Evolutionary conservation across 2,888 invertebrate genomes (phyloP).

Genomic region (Drosophila stalkeri): DNA sequence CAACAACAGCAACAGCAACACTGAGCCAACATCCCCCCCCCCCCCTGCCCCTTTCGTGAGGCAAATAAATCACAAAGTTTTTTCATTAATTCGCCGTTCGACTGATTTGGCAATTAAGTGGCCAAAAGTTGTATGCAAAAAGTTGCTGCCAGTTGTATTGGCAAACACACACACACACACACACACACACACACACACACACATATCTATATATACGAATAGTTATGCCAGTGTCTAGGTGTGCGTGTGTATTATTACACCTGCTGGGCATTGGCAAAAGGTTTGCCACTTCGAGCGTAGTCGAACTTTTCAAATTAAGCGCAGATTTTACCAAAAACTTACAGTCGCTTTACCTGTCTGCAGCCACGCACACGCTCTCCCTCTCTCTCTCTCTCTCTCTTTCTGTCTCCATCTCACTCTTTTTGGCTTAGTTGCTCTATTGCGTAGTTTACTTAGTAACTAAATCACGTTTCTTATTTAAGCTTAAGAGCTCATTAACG

Average conservation of each 20-base stretch:
- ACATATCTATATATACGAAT: neutral
- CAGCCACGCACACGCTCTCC: neutral
- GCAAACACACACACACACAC: slow-evolving; percentile 1
- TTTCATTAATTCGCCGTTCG: slow-evolving; percentile 72
- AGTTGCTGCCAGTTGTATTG: slow-evolving; percentile 51
- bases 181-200: neutral
- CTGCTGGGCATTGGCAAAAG: slow-evolving; percentile 53
- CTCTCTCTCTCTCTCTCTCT: neutral
- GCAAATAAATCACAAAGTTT: slow-evolving; percentile 70
- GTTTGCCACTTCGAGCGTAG: slow-evolving; percentile 46
- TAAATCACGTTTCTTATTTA: slow-evolving; percentile 83
- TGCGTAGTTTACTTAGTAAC: slow-evolving; percentile 79
- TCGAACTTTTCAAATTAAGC: slow-evolving; percentile 79
- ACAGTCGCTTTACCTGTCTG: slow-evolving; percentile 26
- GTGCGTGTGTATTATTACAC: slow-evolving; percentile 49
- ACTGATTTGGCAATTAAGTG: slow-evolving; percentile 72
- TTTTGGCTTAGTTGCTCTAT: slow-evolving; percentile 43
- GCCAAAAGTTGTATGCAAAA: slow-evolving; percentile 71
- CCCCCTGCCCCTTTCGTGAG: too few relatives aligned
- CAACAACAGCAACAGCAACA: neutral
- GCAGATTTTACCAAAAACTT: slow-evolving; percentile 68
- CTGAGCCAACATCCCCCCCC: slow-evolving; percentile 6
- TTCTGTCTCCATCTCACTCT: neutral
- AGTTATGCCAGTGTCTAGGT: slow-evolving; percentile 1
- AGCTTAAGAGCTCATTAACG: slow-evolving; percentile 83